Base-by-base conservation (phyloP, 1,140 invertebrate genomes). In the Temnothorax longispinosus region DNA sequence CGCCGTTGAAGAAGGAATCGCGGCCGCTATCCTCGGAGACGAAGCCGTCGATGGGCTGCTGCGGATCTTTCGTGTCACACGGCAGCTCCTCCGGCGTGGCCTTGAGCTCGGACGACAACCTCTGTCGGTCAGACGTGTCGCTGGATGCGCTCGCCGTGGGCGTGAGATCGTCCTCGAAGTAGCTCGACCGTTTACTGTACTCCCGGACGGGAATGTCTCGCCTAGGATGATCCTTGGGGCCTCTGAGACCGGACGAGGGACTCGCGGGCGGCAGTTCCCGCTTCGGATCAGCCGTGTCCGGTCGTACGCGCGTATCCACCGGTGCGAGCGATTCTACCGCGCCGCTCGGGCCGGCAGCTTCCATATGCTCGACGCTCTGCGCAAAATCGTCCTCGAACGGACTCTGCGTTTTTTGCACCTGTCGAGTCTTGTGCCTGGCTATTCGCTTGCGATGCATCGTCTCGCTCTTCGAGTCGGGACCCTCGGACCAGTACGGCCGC, bases 141-240 rank as follows among this genome's bases (percentile, higher is more conserved):
- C 94, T 94, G 6, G 94, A 93, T 6, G 92, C 91, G 87, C 93
- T 96, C 1, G 96, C 95, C 8, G 95, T 95, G 6, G 96, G 96
- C 0, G 97, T 97, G 87, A 97, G 96, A 93, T 97, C 97, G 91
- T 97, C 97, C 91, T 98, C 97, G 95, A 97, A 97, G 80, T 96
- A 96, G 44, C 94, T 95, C 3, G 95, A 92, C 21, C 90, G 87
- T 80, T 94, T 95, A 89, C 86, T 64, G 27, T 89, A 91, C 0
- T 89, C 86, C 21, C 74, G 75, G 18, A 38, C 15, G 4, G 21
- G 52, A 10, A 74, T 32, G 18, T 93, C 93, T 77, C 90, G 93
- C 72, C 89, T 92, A 3, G 65, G 35, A 44, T 82, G 69, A 11
- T 95, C 94, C 64, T 94, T 95, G 10, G 89, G 81, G 87, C 91